Base-by-base conservation (phyloP, 2,888 invertebrate species). In the Ischnura elegans region DNA sequence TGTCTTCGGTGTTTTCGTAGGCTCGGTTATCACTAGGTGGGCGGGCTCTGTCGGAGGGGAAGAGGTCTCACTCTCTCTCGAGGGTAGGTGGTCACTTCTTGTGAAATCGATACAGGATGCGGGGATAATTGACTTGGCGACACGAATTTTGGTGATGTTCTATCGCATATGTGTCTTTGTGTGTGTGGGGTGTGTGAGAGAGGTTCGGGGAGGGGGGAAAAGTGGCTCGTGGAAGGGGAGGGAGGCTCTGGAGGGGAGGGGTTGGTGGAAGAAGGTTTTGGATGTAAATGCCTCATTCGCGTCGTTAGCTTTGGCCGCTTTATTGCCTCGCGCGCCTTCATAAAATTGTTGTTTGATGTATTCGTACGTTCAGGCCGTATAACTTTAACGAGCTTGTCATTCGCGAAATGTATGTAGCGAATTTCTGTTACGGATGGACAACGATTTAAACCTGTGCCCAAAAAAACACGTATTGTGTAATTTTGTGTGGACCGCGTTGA, bases 41-140 rank as follows among this genome's bases (percentile, higher is more conserved):
- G 25, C 21, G 13, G 46, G 6, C 3, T 25, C 5, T 43, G 5
- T 45, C 3, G 86, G 5, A 46, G 36, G 1, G 86, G 86, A 25
- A 43, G n/a, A n/a, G n/a, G n/a, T n/a, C n/a, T n/a, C n/a, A n/a
- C n/a, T n/a, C n/a, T n/a, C n/a, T n/a, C 43, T 46, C 10, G 43
- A n/a, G 86, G 25, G 19, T 2, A 25, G 43, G 25, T 86, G 45
- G 25, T 45, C 86, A 43, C 86, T n/a, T 46, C 45, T n/a, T 21
- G 45, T 45, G 46, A 86, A 36, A 86, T 45, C 45, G 86, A 86
- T 45, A n/a, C 45, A 43, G 86, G 86, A 86, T 86, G 46, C 86
- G 86, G 46, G 45, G 46, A 86, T 86, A 86, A 86, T 86, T 86
- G 86, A 86, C 86, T 43, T 46, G 86, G 43, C 61, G 45, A 5